A percentile compares a stretch with the other conserved stretches of the same genome.
Evolutionary conservation across 2,113 vertebrate genomes (phyloP).

Genomic region (Python bivittatus): DNA sequence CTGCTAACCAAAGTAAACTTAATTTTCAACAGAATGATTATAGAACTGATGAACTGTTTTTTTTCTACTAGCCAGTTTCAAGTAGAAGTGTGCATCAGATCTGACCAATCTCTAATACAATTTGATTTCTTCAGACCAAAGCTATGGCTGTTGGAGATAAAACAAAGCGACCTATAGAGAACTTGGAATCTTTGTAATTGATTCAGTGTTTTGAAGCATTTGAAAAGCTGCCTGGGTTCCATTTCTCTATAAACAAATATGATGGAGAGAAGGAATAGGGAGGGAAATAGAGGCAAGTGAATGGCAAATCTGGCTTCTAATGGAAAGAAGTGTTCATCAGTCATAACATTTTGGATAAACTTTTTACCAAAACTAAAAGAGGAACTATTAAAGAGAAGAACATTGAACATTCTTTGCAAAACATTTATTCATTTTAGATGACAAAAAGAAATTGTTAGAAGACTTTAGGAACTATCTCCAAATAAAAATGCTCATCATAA

Average conservation of each 20-base stretch:
- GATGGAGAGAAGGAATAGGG: not conserved
- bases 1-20: not conserved
- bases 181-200: not conserved
- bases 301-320: not conserved
- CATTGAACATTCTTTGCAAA: not conserved
- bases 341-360: not conserved
- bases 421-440: too few species aligned
- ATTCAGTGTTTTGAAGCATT: not conserved
- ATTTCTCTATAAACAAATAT: not conserved
- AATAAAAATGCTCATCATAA: too few species aligned
- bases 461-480: too few species aligned
- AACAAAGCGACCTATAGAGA: not conserved
- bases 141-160: not conserved
- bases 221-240: not conserved
- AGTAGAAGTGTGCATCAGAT: not conserved
- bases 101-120: not conserved
- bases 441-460: too few species aligned
- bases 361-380: not conserved
- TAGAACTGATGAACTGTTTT: not conserved
- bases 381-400: not conserved
- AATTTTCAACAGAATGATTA: not conserved
- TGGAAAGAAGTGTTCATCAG: not conserved
- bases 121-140: not conserved
- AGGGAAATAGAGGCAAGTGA: not conserved
- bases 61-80: not conserved